Percentiles rank a stretch among this genome's conserved stretches.
Conservation (phyloP, 2,888 invertebrate species). For the Dynastes hyllus region DNA sequence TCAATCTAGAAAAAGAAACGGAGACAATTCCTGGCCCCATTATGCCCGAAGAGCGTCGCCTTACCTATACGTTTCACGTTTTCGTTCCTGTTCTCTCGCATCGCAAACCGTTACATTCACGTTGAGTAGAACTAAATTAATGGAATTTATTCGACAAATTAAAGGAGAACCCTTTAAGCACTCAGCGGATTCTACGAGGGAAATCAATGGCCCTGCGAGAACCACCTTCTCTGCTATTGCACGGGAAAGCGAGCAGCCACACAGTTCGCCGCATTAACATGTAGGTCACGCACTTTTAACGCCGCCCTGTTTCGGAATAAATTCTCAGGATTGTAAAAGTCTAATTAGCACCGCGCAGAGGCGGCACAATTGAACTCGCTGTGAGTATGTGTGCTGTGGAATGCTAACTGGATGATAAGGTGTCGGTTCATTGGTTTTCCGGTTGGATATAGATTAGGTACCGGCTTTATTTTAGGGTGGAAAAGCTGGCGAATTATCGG, state of each 20-base stretch:
- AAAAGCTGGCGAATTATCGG: no score
- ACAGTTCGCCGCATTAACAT: conserved; percentile 48
- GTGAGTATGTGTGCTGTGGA: background rate
- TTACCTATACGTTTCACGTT: background rate
- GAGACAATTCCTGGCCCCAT: no score
- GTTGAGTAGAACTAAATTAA: conserved; percentile 34
- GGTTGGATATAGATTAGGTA: background rate
- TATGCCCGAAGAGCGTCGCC: no score
- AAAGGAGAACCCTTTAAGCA: conserved; percentile 40
- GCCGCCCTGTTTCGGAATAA: conserved; percentile 60
- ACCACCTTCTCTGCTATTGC: no score
- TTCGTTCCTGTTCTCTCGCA: background rate
- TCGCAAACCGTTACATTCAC: conserved; percentile 16
- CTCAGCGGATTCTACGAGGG: background rate
- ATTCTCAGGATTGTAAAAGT: conserved; percentile 62
- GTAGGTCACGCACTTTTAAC: conserved; percentile 61
- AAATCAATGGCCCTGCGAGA: conserved; percentile 4
- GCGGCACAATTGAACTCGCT: conserved; percentile 59
- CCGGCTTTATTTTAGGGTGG: no score
- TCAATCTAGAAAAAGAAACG: no score
- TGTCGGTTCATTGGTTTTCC: background rate
- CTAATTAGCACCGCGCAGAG: conserved; percentile 60
- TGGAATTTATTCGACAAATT: conserved; percentile 45
- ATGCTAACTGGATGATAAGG: conserved; percentile 4
- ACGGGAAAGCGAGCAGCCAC: conserved; percentile 1